These are phyloP conservation scores for Anser brachyrhynchus DNA, from an alignment of 2,113 vertebrate species.

Conservation along the genomic window DNA sequence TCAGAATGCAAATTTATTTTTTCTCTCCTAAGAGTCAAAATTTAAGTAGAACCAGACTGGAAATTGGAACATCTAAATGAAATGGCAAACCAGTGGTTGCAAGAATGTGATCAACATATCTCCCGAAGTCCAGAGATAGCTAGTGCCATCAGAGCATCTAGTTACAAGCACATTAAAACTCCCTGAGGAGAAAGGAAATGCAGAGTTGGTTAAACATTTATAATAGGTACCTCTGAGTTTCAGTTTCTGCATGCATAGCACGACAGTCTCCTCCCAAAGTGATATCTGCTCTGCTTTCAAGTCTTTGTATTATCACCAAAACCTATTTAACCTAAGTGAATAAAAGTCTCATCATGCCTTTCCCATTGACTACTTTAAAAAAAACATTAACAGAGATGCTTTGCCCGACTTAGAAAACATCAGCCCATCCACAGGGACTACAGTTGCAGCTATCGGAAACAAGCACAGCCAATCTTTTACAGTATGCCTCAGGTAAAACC, in stretches of 20 bases:
- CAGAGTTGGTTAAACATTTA: slow-evolving; percentile 49
- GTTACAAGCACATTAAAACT: slow-evolving; percentile 40
- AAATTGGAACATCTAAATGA: neutral
- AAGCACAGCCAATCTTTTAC: neutral
- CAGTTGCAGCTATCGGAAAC: neutral
- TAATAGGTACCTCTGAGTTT: neutral
- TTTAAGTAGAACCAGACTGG: neutral
- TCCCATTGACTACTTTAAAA: neutral
- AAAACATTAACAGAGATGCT: neutral
- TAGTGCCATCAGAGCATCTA: neutral
- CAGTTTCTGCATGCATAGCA: neutral
- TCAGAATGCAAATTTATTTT: slow-evolving; percentile 36
- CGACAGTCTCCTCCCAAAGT: neutral
- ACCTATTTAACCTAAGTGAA: slow-evolving; percentile 6
- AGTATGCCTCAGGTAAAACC: neutral
- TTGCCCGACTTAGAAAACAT: neutral
- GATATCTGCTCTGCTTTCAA: neutral
- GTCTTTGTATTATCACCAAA: neutral
- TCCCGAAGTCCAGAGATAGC: neutral
- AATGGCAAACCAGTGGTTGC: neutral
- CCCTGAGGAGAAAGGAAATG: neutral
- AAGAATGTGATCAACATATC: neutral
- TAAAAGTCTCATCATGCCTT: neutral
- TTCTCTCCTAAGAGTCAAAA: neutral
- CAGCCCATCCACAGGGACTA: neutral